Evolutionary conservation across 2,113 vertebrate species (phyloP), one percentile per base, ranked within the genome.

Genomic region (Daphoenositta chrysoptera): DNA sequence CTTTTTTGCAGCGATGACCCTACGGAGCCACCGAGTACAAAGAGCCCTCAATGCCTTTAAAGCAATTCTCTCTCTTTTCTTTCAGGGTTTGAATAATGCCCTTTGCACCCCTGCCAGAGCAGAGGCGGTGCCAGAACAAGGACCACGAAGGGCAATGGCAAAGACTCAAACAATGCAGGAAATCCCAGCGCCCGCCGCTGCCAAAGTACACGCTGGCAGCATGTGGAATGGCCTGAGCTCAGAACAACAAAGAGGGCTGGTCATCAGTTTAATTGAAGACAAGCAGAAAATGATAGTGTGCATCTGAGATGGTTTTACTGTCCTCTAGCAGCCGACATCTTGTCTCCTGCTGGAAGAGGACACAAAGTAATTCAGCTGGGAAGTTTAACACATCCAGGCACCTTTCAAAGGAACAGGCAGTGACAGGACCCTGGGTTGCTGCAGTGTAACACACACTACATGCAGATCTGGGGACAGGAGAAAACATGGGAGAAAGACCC

Each of bases 201-300:
- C 88, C 94, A 79, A 83, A 93, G 86, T 10, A 78, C 60, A 23
- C 2, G 76, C 88, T 78, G 90, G 65, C 96, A 86, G 86, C 83
- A 13, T 1, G 47, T 4, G 75, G 48, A 91, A 77, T 1, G 13
- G 50, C 18, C 90, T 24, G 70, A 75, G 65, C 79, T 24, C 10
- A 0, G 5, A 54, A 60, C 61, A 86, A 89, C 88, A 94, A 94
- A 93, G 88, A 31, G 45, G 4, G 33, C 86, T 42, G 90, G 23
- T 92, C 51, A 96, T 94, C 80, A 89, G 63, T 48, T 95, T 94
- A 96, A 96, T 70, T 93, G 93, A 70, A 94, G 92, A 93, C 90
- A 90, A 92, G 92, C 68, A 94, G 80, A 93, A 93, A 93, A 96
- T 47, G 45, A 90, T 26, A 78, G 81, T 2, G 21, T 69, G 64